A percentile compares a stretch with the other conserved stretches of the same genome.
Evolutionary conservation across 1,140 invertebrate species (phyloP).

Genomic region (Pararge aegeria): DNA sequence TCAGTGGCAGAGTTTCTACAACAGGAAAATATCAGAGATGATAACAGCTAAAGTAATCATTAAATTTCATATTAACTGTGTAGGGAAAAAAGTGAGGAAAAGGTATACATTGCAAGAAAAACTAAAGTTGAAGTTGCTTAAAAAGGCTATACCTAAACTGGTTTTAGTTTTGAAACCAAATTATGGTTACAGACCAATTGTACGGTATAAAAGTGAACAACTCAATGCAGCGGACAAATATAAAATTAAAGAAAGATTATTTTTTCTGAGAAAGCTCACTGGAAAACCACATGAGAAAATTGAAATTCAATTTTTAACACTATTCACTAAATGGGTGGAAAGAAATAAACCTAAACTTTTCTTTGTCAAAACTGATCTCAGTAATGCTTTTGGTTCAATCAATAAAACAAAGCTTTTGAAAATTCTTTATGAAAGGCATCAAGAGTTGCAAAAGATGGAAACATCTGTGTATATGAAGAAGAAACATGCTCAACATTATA

Average conservation of each 20-base stretch:
- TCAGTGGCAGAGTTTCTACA: conserved; percentile 72
- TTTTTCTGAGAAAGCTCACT: conserved; percentile 51
- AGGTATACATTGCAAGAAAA: conserved; percentile 37
- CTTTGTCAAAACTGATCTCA: conserved; percentile 74
- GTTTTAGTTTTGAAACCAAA: conserved; percentile 69
- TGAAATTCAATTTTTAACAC: conserved; percentile 44
- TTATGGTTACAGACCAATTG: conserved; percentile 63
- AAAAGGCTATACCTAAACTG: conserved; percentile 64
- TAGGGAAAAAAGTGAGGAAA: conserved; percentile 46
- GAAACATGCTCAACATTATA: conserved; percentile 52
- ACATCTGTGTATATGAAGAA: conserved; percentile 49
- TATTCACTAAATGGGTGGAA: conserved; percentile 56
- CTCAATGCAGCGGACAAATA: conserved; percentile 45
- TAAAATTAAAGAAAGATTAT: conserved; percentile 57
- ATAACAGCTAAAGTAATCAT: conserved; percentile 44
- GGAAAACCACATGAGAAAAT: conserved; percentile 43
- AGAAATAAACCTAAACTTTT: conserved; percentile 64
- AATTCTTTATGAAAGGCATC: conserved; percentile 55
- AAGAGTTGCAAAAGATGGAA: conserved; percentile 47
- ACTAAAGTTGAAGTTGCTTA: conserved; percentile 43
- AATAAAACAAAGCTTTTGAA: conserved; percentile 55
- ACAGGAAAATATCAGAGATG: conserved; percentile 58
- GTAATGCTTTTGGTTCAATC: conserved; percentile 75
- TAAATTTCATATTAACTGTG: conserved; percentile 46
- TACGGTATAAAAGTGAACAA: conserved; percentile 61